These are phyloP conservation scores for Morpho deidamia DNA, from an alignment of 2,888 invertebrate species.

Conservation along the genomic window DNA sequence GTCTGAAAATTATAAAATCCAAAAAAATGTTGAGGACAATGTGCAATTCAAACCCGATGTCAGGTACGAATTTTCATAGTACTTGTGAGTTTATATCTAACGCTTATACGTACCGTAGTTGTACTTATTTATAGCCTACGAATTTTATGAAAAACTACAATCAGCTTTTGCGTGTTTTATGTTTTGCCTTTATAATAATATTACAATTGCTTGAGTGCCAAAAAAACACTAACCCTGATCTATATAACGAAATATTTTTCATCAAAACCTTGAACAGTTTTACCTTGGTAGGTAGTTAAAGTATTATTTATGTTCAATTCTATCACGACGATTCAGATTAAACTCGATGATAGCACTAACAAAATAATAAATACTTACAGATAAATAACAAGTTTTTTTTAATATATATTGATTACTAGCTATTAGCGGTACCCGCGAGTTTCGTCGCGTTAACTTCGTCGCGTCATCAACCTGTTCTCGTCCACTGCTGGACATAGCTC, in stretches of 20 bases:
- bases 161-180: no score
- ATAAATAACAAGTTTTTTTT: background rate
- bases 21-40: slow-evolving; percentile 34
- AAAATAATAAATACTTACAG: slow-evolving; percentile 2
- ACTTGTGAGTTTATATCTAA: no score
- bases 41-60: slow-evolving; percentile 13
- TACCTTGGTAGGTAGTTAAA: slow-evolving; percentile 11
- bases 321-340: slow-evolving; percentile 16
- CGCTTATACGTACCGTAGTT: no score
- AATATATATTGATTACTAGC: no score
- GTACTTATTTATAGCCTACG: no score
- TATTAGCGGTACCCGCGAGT: no score
- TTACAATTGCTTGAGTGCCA: background rate
- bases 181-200: background rate
- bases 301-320: slow-evolving; percentile 12
- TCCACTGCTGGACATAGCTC: no score
- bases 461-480: no score
- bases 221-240: slow-evolving; percentile 10
- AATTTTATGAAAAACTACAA: no score
- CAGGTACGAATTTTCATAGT: slow-evolving; percentile 5
- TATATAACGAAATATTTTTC: slow-evolving; percentile 8
- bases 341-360: slow-evolving; percentile 1
- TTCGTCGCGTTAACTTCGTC: no score
- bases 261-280: slow-evolving; percentile 6
- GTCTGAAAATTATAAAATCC: slow-evolving; percentile 26